Conservation (phyloP, 2,888 invertebrate species). For the Nemotelus pantherinus region DNA sequence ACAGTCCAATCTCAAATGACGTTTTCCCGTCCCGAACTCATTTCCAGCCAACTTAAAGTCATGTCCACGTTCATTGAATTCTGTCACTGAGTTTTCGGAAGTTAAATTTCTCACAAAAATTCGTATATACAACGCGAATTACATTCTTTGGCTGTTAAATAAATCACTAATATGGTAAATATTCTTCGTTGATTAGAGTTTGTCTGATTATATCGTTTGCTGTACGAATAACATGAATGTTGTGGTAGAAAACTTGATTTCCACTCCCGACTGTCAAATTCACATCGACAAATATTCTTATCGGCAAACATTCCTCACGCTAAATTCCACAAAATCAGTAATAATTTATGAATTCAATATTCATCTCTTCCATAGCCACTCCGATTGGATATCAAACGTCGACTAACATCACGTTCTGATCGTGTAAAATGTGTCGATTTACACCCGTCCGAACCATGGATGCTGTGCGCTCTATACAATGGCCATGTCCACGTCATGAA, state of each 20-base stretch:
- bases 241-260: conserved; percentile 21
- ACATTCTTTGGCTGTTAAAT: neutral
- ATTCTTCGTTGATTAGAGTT: neutral
- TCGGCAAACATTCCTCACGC: neutral
- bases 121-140: conserved; percentile 16
- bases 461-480: conserved; percentile 97
- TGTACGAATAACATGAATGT: neutral
- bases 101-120: conserved; percentile 5
- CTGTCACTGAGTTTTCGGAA: conserved; percentile 42
- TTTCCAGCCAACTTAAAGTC: conserved; percentile 21
- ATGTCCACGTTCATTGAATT: conserved; percentile 48
- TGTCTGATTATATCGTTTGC: neutral
- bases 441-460: conserved; percentile 98
- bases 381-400: conserved; percentile 97
- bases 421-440: conserved; percentile 98
- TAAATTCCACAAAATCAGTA: no score
- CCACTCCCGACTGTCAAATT: conserved; percentile 15
- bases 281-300: neutral
- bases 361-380: conserved; percentile 75
- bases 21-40: neutral
- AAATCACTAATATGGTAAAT: conserved; percentile 28
- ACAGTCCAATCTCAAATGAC: neutral
- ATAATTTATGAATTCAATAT: no score
- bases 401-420: conserved; percentile 96
- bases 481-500: conserved; percentile 99